Base-by-base conservation (phyloP, 2,113 vertebrate species). In the Platysternon megacephalum region DNA sequence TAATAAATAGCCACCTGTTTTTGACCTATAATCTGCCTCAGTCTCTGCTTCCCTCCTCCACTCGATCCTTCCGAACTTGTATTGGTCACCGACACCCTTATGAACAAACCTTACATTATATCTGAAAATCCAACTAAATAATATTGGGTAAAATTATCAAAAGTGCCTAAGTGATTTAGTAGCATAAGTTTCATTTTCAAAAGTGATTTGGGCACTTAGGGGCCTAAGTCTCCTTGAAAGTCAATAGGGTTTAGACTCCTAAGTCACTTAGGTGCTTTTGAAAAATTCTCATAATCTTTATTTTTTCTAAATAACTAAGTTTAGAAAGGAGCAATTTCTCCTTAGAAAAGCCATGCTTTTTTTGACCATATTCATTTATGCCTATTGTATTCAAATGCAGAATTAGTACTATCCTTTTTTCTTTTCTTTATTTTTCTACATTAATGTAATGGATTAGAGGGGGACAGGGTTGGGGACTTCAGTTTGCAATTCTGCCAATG, bases 301-400 rank as follows among this genome's bases (percentile, higher is more conserved):
- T 83, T 84, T 85, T 72, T 58, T 88, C 90, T 79, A 93, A 88
- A 94, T 74, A 96, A 92, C 55, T 76, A 80, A 91, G 96, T 42
- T 72, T 42, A 72, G 8, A 78, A 42, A 94, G 91, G 96, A 93
- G 86, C 46, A 82, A 16, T 82, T 79, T 92, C 58, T 56, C 52
- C 55, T 89, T 29, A 80, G 94, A 52, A 81, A 95, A 82, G 82
- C 42, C 46, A 42, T 24, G 46, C 84, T 83, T 56, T 46, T 95
- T 87, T 88, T 82, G 29, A 93, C 94, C 74, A 85, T 26, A 95
- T 96, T 96, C 19, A 74, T 42, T 42, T 95, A 95, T 68, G 88
- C 52, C 84, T 87, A 12, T 55, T 89, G 79, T 91, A 74, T 85
- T 79, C 87, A 97, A 97, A 96, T 74, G 86, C 1, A 72, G 85